Base-by-base conservation (phyloP, 2,888 invertebrate species). In the Drosophila pseudotalamancana region DNA sequence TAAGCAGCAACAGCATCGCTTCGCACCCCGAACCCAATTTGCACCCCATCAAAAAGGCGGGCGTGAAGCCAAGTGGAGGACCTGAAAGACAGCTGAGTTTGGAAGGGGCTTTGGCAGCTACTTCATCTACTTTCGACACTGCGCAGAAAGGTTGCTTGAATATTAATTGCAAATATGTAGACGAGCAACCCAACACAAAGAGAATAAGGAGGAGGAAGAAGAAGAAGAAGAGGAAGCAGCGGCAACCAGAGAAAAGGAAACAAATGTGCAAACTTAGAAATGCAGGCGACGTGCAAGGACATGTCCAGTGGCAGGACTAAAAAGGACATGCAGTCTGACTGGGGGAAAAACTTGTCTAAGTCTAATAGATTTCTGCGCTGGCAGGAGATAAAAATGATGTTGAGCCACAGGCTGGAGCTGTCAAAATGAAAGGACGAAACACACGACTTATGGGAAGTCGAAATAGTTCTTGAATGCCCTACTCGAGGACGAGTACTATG, bases 181-280 rank as follows among this genome's bases (percentile, higher is more conserved):
- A 67, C 46, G 37, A 73, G 60, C 53, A 29, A 37, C n/a, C 27
- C 4, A 1, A 11, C 1, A 4, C 23, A 2, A 11, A 27, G 25
- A 8, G 40, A 12, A 11, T 42, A 27, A 2, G 16, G 18, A 4
- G 2, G 8, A n/a, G n/a, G n/a, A n/a, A n/a, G n/a, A 56, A 25
- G 6, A 35, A 25, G 31, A 25, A 45, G 23, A 40, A 9, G 29
- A 16, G 14, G n/a, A n/a, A n/a, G n/a, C n/a, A n/a, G n/a, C n/a
- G n/a, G n/a, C n/a, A n/a, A n/a, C n/a, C n/a, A 34, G 23, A 45
- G 37, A 54, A 62, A 71, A 60, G 64, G 77, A 72, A 81, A 84
- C 87, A 82, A 87, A 87, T 84, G 80, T 80, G 88, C 86, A 86
- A 78, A 85, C 87, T 87, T 87, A 84, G 64, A 81, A 86, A 85